Evolutionary conservation across 2,113 vertebrate species (phyloP).

Genomic region (Megatriorchis doriae): DNA sequence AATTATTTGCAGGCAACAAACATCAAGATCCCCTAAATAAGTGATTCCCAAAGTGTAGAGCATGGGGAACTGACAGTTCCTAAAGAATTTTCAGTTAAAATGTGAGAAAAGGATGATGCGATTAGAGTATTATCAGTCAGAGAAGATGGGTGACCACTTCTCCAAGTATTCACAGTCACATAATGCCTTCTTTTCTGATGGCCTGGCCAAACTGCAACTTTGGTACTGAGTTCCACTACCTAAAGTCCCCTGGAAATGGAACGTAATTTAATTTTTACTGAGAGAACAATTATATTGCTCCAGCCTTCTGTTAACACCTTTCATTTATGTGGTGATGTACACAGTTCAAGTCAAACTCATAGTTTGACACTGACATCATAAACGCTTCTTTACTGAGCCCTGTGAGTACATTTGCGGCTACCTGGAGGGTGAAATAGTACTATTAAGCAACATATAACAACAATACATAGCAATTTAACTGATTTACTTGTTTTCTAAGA

Average conservation of each 20-base stretch:
- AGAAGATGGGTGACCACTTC: not conserved
- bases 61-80: not conserved
- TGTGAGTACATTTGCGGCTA: not conserved
- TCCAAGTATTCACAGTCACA: not conserved
- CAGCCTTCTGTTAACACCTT: not conserved
- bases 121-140: not conserved
- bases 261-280: not conserved
- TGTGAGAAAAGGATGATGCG: not conserved
- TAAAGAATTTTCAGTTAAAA: not conserved
- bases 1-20: not conserved
- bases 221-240: not conserved
- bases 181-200: not conserved
- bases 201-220: not conserved
- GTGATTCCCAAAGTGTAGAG: not conserved
- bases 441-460: not conserved
- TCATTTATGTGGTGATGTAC: not conserved
- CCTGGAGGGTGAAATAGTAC: conserved; percentile 4
- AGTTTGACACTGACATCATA: not conserved
- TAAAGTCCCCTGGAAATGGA: not conserved
- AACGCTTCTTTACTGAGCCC: not conserved
- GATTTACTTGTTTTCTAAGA: conserved; percentile 31
- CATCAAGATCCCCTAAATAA: not conserved
- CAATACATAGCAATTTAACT: not conserved
- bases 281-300: not conserved
- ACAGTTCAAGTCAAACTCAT: not conserved